Base-by-base conservation (phyloP, 2,888 invertebrate species). In the Chrysolina americana region DNA sequence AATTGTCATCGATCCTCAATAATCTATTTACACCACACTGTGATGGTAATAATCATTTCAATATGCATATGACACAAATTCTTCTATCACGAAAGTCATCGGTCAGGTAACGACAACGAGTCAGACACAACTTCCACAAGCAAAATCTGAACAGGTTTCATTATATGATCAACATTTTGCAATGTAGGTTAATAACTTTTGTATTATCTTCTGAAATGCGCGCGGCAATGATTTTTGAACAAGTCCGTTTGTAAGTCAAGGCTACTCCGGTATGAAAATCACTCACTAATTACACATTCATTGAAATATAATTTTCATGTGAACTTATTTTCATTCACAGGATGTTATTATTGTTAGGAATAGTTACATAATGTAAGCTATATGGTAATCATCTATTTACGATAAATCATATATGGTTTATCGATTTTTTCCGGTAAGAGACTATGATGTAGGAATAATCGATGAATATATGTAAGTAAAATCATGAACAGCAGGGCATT, bases 171-270 rank as follows among this genome's bases (percentile, higher is more conserved):
- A 73, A 71, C 74, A 71, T 76, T 78, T 72, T 70, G 73, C 75
- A 76, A 81, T 81, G 74, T 82, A 78, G 81, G 82, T 82, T 82
- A 82, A 81, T 78, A 80, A 80, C 81, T 78, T 77, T 80, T 78
- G 71, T 73, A 75, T 78, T 78, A 79, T 75, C 75, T 79, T 76
- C 75, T 74, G 68, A 75, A 75, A 78, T 70, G 74, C 68, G 71
- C 69, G 56, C 69, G 74, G 63, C 63, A 53, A 76, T 78, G 70
- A 62, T 76, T 44, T 53, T 70, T 74, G 69, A 78, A 74, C 71
- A 72, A 76, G 73, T 71, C 78, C 63, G 74, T 71, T 78, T 78
- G 74, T 77, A 77, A 75, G 78, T 79, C 78, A 79, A 79, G 78
- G 78, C 63, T 74, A 72, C 64, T 76, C 68, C 65, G 80, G 78